Evolutionary conservation across 2,113 vertebrate genomes (phyloP).

Genomic region (Erythrolamprus reginae): DNA sequence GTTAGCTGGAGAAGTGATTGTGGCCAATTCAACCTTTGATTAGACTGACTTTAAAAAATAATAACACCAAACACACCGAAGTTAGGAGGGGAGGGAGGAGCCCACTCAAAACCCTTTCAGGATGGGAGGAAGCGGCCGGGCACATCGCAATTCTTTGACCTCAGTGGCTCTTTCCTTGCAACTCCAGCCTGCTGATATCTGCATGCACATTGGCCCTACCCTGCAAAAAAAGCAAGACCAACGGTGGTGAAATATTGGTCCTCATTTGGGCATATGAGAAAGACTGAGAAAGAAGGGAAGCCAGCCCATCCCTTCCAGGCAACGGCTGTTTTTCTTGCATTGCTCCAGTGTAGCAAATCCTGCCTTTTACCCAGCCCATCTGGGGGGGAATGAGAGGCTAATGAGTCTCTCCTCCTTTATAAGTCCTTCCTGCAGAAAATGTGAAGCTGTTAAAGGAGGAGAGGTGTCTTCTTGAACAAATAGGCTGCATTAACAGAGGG

Average conservation of each 20-base stretch:
- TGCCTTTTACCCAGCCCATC: neutral
- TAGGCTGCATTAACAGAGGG: too few species aligned
- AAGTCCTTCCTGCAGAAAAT: neutral
- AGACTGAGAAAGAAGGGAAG: neutral
- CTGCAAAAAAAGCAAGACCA: neutral
- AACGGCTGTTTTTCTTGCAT: fast-evolving
- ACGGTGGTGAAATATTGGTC: neutral
- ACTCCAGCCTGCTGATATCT: slow-evolving; percentile 17
- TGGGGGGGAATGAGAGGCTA: fast-evolving
- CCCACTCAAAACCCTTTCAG: slow-evolving; percentile 29
- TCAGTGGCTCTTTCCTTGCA: slow-evolving; percentile 28
- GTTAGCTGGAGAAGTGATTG: slow-evolving; percentile 59
- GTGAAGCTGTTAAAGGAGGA: fast-evolving
- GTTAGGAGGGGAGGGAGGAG: slow-evolving; percentile 8
- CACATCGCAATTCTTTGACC: slow-evolving; percentile 51
- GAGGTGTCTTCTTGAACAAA: neutral
- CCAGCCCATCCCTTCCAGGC: fast-evolving
- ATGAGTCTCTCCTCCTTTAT: fast-evolving
- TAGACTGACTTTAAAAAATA: slow-evolving; percentile 52
- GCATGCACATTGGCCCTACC: neutral
- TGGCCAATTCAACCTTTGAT: slow-evolving; percentile 53
- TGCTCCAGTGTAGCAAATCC: fast-evolving
- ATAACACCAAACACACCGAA: neutral
- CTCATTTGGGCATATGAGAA: neutral
- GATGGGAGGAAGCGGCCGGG: slow-evolving; percentile 21